Percentiles rank a stretch among this genome's conserved stretches.
These are phyloP conservation scores for Epirrhoe tristata DNA, from an alignment of 2,888 invertebrate species.

Conservation along the genomic window DNA sequence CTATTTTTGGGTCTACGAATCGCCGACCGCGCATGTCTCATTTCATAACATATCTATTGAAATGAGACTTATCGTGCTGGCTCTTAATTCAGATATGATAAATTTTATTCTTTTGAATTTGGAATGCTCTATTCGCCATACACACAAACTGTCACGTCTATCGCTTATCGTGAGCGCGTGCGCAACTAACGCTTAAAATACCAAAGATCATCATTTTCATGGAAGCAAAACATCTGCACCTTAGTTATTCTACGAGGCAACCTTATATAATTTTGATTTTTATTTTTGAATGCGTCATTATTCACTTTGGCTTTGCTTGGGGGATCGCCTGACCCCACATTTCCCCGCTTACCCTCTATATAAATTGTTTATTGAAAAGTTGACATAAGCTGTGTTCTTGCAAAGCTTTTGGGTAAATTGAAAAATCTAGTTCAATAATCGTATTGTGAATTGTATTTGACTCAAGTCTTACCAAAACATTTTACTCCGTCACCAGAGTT, in stretches of 20 bases:
- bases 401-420: constrained; percentile 26
- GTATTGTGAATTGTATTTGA: not conserved
- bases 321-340: constrained; percentile 46
- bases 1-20: constrained; percentile 61
- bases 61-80: not conserved
- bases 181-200: not conserved
- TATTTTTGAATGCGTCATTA: constrained; percentile 52
- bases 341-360: constrained; percentile 41
- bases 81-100: constrained; percentile 1
- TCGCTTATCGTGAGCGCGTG: not conserved
- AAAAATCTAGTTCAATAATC: not conserved
- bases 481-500: not conserved
- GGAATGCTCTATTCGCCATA: not conserved
- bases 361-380: constrained; percentile 51
- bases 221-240: not conserved
- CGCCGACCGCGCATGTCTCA: constrained; percentile 30
- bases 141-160: not conserved
- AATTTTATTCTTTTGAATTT: not conserved
- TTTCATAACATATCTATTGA: constrained; percentile 8
- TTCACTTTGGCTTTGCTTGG: constrained; percentile 33
- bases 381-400: constrained; percentile 51
- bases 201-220: not conserved
- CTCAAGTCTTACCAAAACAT: constrained; percentile 3
- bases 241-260: constrained; percentile 36
- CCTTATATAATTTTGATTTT: constrained; percentile 48